Conservation (phyloP, 2,113 vertebrate genomes). For the Trogon surrucura region DNA sequence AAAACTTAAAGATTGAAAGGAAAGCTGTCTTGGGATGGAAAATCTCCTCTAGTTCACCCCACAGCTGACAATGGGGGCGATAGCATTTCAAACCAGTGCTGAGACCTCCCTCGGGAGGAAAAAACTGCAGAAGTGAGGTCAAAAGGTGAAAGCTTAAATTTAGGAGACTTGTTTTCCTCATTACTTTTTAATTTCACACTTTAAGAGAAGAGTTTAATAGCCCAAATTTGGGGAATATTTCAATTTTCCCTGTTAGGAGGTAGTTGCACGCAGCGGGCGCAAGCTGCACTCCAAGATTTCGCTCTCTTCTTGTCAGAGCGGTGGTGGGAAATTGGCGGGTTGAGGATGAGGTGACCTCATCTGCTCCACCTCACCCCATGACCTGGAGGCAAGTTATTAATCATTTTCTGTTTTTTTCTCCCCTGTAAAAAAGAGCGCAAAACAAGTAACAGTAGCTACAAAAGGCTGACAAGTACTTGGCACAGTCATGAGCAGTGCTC, state of each 20-base stretch:
- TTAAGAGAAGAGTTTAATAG: not conserved
- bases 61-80: not conserved
- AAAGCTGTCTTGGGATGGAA: constrained; percentile 17
- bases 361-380: not conserved
- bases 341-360: not conserved
- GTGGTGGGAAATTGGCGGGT: not conserved
- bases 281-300: not conserved
- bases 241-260: not conserved
- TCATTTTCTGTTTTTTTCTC: not conserved
- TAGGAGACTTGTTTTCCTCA: constrained; percentile 14
- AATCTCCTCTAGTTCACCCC: constrained; percentile 15
- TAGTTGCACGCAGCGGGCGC: fast-evolving
- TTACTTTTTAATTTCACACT: constrained; percentile 32
- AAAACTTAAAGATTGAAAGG: constrained; percentile 44
- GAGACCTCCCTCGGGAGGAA: not conserved
- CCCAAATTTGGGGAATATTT: not conserved
- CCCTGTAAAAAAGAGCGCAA: not conserved
- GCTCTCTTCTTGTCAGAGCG: not conserved
- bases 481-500: not conserved
- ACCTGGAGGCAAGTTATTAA: not conserved
- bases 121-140: not conserved
- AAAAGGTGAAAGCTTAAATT: constrained; percentile 31
- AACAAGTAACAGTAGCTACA: not conserved
- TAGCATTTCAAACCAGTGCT: not conserved
- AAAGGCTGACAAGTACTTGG: not conserved